Evolutionary conservation across 2,888 invertebrate species (phyloP), one percentile per base, ranked within the genome.

Genomic region (Iselma pallidipennis): DNA sequence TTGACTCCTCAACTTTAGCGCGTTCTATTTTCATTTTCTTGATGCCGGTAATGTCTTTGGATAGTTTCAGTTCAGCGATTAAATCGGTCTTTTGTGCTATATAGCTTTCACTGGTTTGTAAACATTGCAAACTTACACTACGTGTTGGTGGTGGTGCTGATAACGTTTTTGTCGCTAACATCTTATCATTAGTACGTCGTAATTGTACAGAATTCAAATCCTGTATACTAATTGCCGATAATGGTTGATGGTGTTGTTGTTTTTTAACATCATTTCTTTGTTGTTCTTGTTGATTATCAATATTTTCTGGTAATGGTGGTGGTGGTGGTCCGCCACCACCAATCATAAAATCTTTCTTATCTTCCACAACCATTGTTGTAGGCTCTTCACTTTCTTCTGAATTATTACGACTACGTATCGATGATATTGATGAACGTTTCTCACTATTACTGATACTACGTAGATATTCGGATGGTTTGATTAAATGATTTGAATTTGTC

Each of bases 41-140:
- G 57, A 96, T 95, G n/a, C 96, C 96, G 1, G 93, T 91, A 66
- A 95, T 94, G 78, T 96, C 95, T 80, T 91, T 95, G 49, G 95
- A 94, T 85, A 94, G 89, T 81, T 96, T 96, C 63, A 96, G 82
- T 78, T 96, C 96, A 50, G 95, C 95, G 66, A 96, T 96, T 51
- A 96, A 83, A 80, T 95, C 94, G 25, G 90, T 92, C 81, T 94
- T 94, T 66, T 88, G 91, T 54, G 87, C 86, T 72, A 89, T 85
- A 82, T 89, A 93, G 49, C 89, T 87, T 66, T 91, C 91, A 60
- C 86, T 86, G 61, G 86, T 87, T 58, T 89, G 86, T 37, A 90
- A 80, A 72, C 90, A 89, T 79, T 90, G 90, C 79, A 92, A 85
- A 74, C 91, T 91, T 74, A 92, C 87, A 72, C 91, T 91, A 57